Base-by-base conservation (phyloP, 2,797 vertebrate species). In the Austrolebias charrua region DNA sequence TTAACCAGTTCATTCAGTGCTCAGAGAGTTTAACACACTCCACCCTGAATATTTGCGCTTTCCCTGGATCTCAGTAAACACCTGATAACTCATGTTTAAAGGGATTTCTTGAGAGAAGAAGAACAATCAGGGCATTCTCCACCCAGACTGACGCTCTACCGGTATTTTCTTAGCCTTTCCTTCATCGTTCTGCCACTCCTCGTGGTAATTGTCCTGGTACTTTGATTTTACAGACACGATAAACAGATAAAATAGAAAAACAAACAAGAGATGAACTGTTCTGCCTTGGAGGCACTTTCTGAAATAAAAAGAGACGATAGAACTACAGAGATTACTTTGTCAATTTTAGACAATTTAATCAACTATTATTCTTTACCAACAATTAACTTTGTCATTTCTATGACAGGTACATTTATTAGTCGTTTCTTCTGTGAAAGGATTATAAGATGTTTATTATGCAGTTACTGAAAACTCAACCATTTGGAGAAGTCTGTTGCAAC, bases 11-110 rank as follows among this genome's bases (percentile, higher is more conserved):
- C 42, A 63, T 31, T 53, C 54, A 49, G 35, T 3, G 24, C 24
- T 24, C 24, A 24, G 24, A 3, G 24, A 62, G 40, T 52, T 52
- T n/a, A 45, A 68, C 61, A 66, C 16, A 38, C 43, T 29, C 19
- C 14, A n/a, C 18, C 48, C 46, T 51, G 28, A 28, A 45, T 60
- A 3, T 63, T 43, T 33, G n/a, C 18, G 19, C n/a, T 13, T 1
- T 50, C 11, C 3, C 24, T 20, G 20, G 5, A 43, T 52, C 63
- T 20, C 38, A 49, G 29, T 48, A 40, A 38, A 18, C 12, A 42
- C 24, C 13, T 55, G n/a, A 28, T 18, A 55, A 42, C 11, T 19
- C 18, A 18, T 38, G 16, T 20, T 46, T 49, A 58, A 62, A 52
- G 13, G 48, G 45, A 2, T 15, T 19, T 31, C 43, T 66, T 65